phyloP scores from a whole-genome alignment of 1,140 invertebrate species.

The Leptinotarsa defecta region DNA sequence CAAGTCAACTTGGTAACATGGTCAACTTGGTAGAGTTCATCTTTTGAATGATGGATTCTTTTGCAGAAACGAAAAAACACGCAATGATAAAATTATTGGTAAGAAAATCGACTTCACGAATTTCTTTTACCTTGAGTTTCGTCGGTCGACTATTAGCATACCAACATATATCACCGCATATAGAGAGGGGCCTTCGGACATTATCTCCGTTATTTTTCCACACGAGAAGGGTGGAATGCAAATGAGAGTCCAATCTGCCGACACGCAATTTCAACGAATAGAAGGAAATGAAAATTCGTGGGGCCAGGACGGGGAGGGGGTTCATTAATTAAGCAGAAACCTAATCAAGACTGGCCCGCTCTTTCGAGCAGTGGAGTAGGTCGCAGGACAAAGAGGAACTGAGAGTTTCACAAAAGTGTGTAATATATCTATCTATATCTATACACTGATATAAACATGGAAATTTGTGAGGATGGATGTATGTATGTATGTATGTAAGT shows the following conservation, averaged over 20 bases:
- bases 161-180: not conserved
- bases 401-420: not conserved
- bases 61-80: not conserved
- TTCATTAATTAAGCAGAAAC: slow-evolving; percentile 4
- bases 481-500: too few relatives aligned
- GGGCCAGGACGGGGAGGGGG: not conserved
- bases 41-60: not conserved
- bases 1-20: too few relatives aligned
- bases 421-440: too few relatives aligned
- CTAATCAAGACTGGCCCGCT: slow-evolving; percentile 2
- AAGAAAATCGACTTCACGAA: not conserved
- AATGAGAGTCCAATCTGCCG: slow-evolving; percentile 7
- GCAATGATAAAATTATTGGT: not conserved
- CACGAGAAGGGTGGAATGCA: slow-evolving; percentile 1
- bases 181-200: slow-evolving; percentile 1
- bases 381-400: not conserved
- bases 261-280: slow-evolving; percentile 8
- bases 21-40: too few relatives aligned
- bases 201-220: slow-evolving; percentile 1
- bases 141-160: not conserved
- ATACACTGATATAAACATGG: too few relatives aligned
- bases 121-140: not conserved
- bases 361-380: not conserved
- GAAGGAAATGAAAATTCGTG: slow-evolving; percentile 8
- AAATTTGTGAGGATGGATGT: too few relatives aligned